Evolutionary conservation across 1,140 invertebrate genomes (phyloP), one percentile per base, ranked within the genome.

Genomic region (Drosophila sturtevanti): DNA sequence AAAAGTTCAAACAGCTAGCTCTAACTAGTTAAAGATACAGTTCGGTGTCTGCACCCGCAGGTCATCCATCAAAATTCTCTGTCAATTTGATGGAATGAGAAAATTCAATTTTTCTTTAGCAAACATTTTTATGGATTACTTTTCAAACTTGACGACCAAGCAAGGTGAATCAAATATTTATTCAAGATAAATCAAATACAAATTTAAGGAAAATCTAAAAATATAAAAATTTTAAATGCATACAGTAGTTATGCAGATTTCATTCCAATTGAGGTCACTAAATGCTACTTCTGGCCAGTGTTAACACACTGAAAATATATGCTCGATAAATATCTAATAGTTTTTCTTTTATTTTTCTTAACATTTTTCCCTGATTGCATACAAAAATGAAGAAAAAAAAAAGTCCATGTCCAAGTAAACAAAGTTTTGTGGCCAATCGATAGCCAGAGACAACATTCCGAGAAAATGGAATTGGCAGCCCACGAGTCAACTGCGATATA

Each of bases 401-500:
- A 54, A 18, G 54, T 56, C 54, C 54, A 56, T 16, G 54, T 56
- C 24, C 24, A 27, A 34, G 54, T 56, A 56, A 56, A 56, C 54
- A 56, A 34, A 34, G 24, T 56, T 56, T 56, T 56, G 54, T 56
- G 54, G 54, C 6, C 54, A 34, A 56, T 56, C 54, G 54, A 56
- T 56, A 56, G 2, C 6, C 52, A 31, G 22, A 55, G 52, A 55
- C 1, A 31, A 55, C 52, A 55, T 55, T 48, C 16, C 16, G 16
- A 9, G 41, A 48, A 21, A 9, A 48, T 48, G 41, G 10, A 21
- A 21, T 2, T 11, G 10, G n/a, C 10, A 56, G 10, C 52, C 52
- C n/a, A 31, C 24, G 52, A 55, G 24, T 55, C 52, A n/a, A 48
- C 44, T 48, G 16, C 24, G 52, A 55, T 31, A 55, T 55, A 24